These are phyloP conservation scores for Toxotes chatareus DNA, from an alignment of 2,113 vertebrate genomes.

Conservation along the genomic window DNA sequence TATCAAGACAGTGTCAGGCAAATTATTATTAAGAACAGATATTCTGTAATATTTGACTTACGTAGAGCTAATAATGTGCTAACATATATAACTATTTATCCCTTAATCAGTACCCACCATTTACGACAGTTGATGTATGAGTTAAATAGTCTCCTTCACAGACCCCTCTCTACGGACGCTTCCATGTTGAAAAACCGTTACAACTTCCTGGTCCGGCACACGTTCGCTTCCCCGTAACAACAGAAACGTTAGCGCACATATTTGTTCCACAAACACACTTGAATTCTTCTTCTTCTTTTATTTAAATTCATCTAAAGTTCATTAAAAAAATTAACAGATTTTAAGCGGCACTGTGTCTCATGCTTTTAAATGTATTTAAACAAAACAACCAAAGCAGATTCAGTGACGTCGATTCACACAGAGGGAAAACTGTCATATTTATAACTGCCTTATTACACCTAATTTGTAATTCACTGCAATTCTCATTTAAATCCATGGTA, in stretches of 20 bases:
- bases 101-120: neutral
- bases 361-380: neutral
- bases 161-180: slow-evolving; percentile 7
- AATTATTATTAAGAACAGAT: neutral
- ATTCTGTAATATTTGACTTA: neutral
- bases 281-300: too few species aligned
- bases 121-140: rapidly evolving
- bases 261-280: too few species aligned
- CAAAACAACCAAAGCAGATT: too few species aligned
- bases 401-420: too few species aligned
- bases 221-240: slow-evolving; percentile 31
- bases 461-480: too few species aligned
- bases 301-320: too few species aligned
- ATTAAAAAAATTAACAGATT: neutral
- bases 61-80: neutral
- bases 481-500: too few species aligned
- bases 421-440: too few species aligned
- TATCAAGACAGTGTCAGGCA: neutral
- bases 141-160: slow-evolving; percentile 77
- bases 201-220: slow-evolving; percentile 54
- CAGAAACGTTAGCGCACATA: neutral
- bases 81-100: neutral
- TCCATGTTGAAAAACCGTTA: slow-evolving; percentile 58
- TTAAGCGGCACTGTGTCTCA: neutral
- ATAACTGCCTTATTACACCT: too few species aligned